phyloP scores from a whole-genome alignment of 2,113 vertebrate genomes.

The Ceyx margarethae region DNA sequence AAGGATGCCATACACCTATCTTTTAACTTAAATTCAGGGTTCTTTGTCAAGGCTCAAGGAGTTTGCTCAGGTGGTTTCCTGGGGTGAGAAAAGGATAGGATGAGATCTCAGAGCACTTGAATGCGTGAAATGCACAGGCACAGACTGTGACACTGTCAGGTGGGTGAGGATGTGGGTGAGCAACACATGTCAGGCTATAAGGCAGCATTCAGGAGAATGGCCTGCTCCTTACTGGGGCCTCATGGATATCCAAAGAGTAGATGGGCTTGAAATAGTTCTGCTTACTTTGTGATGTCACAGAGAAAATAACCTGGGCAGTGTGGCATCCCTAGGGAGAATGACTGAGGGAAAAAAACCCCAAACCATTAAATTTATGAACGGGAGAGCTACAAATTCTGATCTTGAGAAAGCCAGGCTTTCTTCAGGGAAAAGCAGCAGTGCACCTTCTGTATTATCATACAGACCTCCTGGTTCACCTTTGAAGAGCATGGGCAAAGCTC shows the following conservation, averaged over 20 bases:
- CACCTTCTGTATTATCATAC: neutral
- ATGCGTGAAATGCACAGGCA: constrained; percentile 18
- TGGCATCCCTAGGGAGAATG: neutral
- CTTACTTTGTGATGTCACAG: neutral
- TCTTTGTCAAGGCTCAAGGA: neutral
- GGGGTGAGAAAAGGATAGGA: neutral
- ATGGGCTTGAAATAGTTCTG: neutral
- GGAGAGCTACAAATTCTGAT: neutral
- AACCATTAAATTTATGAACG: neutral
- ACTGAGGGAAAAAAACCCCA: neutral
- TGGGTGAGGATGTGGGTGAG: constrained; percentile 48
- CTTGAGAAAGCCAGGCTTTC: neutral
- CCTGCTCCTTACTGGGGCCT: neutral
- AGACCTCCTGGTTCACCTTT: neutral
- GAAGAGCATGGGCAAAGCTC: neutral
- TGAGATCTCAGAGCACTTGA: constrained; percentile 10
- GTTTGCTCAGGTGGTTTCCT: neutral
- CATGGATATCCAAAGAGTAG: neutral
- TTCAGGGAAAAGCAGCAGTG: neutral
- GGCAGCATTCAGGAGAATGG: neutral
- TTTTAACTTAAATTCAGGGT: neutral
- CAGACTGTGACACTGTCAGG: constrained; percentile 42
- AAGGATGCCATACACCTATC: neutral
- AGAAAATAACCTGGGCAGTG: neutral
- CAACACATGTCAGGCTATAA: constrained; percentile 39